Base-by-base conservation (phyloP, 1,140 invertebrate genomes). In the Anastrepha obliqua region DNA sequence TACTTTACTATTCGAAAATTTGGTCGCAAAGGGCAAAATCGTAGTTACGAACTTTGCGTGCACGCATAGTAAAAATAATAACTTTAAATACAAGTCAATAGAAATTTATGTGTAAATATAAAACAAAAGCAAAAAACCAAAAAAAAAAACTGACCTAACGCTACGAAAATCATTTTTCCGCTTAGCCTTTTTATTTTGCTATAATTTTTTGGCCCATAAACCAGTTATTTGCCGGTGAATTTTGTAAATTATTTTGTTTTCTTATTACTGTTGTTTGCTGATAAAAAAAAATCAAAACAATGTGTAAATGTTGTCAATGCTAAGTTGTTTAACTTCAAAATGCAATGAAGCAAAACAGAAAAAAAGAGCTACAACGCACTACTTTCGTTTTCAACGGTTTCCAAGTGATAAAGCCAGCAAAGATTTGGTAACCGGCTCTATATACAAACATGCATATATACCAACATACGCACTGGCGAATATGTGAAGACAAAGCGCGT, bases 191-290 rank as follows among this genome's bases (percentile, higher is more conserved):
- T 42, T 39, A 74, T 17, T 44, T 70, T 3, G 67, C 39, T 29
- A 70, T 47, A 11, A 15, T 3, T 11, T 70, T 70, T 74, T 47
- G 67, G 42, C 3, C 1, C 42, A 47, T 29, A 74, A 74, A 74
- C 67, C 67, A 74, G 67, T 74, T 74, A 42, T 74, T 74, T 17
- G 67, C 67, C 67, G 67, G 67, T 42, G 44, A 70, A 74, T 74
- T 74, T 74, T 20, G 9, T 67, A 42, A 65, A 20, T 39, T 20
- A 13, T 70, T 17, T 44, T 42, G 7, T 47, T 7, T 74, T 74
- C 0, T 74, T 67, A 42, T 74, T 44, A 17, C 39, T 47, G 29
- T 44, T 74, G 42, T 44, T 74, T 74, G 67, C 42, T 74, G 42
- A 74, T 67, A 67, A 67, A 67, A 67, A 13, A 67, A 55, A 55